Evolutionary conservation across 92 coral and sea anemone species (phyloP), one percentile per base, ranked within the genome.

Genomic region (Phymanthus crucifer): DNA sequence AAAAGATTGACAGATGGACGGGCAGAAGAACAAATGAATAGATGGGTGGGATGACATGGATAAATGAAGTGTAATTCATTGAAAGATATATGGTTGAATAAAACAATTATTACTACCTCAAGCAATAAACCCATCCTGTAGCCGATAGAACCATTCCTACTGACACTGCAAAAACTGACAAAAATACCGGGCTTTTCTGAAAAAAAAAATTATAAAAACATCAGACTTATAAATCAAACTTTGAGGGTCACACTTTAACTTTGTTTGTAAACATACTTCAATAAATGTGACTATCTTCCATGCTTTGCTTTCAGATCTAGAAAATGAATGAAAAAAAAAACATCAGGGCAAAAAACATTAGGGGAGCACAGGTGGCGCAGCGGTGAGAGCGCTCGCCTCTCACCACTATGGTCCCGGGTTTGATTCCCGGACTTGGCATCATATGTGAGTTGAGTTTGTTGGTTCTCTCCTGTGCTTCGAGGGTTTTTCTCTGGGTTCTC

Each of bases 121-220:
- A 73, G 73, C 97, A 85, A 77, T 92, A 95, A 17, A 93, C 71
- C 87, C 97, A 93, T 32, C 98, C 98, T 35, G 98, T 92, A 21
- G 87, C 86, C 26, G 94, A 88, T 34, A 95, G 84, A 72, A 95
- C 85, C 77, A 93, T 31, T 33, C 98, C 97, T 74, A 90, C 89
- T 21, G 88, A 86, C n/a, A 95, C 85, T 37, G 94, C 94, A 47
- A 91, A 77, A 35, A 90, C 68, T 57, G 97, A 89, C 72, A 95
- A 76, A 29, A 78, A 70, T 1, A 90, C 83, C 26, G 97, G 99
- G 12, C 82, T 90, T 76, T 85, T 84, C 91, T 90, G 80, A 34
- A 47, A 72, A 10, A 43, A 14, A 43, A 10, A 43, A 43, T 43
- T 6, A 17, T 43, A 43, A 43, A 43, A 6, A 38, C 5, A 38